Conservation (phyloP, 1,140 invertebrate species). For the Andricus grossulariae region DNA sequence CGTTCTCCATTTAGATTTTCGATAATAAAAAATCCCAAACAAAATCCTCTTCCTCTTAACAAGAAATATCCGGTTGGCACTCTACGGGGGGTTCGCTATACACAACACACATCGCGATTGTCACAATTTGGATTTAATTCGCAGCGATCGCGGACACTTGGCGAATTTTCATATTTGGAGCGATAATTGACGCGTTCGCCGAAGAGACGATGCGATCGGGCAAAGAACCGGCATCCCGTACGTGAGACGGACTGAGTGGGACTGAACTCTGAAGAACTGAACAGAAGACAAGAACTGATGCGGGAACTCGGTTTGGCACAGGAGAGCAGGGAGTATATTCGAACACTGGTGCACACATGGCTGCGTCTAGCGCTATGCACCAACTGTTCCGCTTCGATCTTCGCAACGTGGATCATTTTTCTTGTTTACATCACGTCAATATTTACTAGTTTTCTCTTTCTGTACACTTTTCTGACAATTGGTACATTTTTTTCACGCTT, state of each 20-base stretch:
- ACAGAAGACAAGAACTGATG: constrained; percentile 25
- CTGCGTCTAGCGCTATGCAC: not conserved
- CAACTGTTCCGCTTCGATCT: constrained; percentile 9
- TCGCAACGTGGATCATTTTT: not conserved
- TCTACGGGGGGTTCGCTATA: not conserved
- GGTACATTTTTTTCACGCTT: not conserved
- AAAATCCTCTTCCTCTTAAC: not conserved
- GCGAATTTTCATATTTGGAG: not conserved
- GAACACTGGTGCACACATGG: constrained; percentile 7
- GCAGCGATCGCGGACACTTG: not conserved
- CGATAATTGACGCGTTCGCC: not conserved
- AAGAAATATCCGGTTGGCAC: not conserved
- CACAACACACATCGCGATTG: constrained; percentile 22
- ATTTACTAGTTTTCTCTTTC: not conserved
- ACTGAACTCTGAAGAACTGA: not conserved
- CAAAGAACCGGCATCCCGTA: constrained; percentile 35
- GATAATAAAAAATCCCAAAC: constrained; percentile 13
- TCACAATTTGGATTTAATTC: not conserved
- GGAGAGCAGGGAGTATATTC: not conserved
- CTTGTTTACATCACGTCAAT: not conserved
- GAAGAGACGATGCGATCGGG: constrained; percentile 14
- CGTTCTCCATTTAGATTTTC: constrained; percentile 56
- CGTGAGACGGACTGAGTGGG: constrained; percentile 54
- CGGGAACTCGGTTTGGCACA: constrained; percentile 41
- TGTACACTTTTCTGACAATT: not conserved